phyloP scores from a whole-genome alignment of 2,797 vertebrate genomes.

The Uromys caudimaculatus region DNA sequence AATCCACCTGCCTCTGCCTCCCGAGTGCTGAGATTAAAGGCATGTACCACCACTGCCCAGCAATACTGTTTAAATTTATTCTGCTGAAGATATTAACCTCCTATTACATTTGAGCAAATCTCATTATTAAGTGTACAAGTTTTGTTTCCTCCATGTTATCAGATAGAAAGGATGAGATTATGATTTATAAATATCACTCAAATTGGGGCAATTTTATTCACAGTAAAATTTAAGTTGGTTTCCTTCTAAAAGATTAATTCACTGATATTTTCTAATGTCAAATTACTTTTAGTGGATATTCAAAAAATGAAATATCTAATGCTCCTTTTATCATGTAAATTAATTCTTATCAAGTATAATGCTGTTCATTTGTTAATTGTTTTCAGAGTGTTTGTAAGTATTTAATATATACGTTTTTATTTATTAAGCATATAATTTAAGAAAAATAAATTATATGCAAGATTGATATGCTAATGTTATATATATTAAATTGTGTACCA shows the following conservation, averaged over 20 bases:
- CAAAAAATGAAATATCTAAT: constrained; percentile 21
- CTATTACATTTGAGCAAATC: constrained; percentile 65
- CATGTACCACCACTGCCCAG: too few relatives aligned
- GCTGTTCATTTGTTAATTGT: not conserved
- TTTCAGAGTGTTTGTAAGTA: constrained; percentile 37
- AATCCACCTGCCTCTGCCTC: too few relatives aligned
- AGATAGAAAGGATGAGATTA: constrained; percentile 23
- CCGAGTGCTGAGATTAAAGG: too few relatives aligned
- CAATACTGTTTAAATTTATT: constrained; percentile 69
- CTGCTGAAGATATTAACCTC: constrained; percentile 42
- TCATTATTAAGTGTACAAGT: constrained; percentile 58
- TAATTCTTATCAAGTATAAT: not conserved
- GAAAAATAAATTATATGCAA: not conserved
- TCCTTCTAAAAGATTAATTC: constrained; percentile 35
- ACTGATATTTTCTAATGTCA: constrained; percentile 51
- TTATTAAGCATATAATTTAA: not conserved
- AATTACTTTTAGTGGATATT: constrained; percentile 24
- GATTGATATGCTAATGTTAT: not conserved
- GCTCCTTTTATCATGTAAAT: constrained; percentile 62
- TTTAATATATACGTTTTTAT: not conserved
- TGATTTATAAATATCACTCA: constrained; percentile 60
- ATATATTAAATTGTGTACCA: too few relatives aligned
- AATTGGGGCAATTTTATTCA: constrained; percentile 40
- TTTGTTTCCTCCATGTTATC: constrained; percentile 9
- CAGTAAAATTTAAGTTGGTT: constrained; percentile 38